phyloP scores from a whole-genome alignment of 1,140 invertebrate species.

The Epicauta chinensis region DNA sequence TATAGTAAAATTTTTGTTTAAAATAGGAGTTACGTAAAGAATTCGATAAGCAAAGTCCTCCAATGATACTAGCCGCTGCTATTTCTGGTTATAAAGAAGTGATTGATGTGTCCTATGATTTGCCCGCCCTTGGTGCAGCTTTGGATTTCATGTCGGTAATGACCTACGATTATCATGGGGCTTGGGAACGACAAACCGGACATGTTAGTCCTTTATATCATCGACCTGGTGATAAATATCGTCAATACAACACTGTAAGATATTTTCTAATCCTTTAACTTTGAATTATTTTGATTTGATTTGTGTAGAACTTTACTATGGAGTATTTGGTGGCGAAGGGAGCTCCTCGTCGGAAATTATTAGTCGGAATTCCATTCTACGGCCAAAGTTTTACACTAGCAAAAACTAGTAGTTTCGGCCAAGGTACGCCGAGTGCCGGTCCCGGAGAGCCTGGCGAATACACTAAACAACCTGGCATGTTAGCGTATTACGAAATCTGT shows the following conservation, averaged over 20 bases:
- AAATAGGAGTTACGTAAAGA: conserved; percentile 67
- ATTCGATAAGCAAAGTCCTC: conserved; percentile 61
- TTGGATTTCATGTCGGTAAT: conserved; percentile 82
- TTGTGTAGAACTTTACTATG: conserved; percentile 66
- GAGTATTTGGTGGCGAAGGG: conserved; percentile 66
- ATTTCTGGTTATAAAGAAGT: conserved; percentile 87
- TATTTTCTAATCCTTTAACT: conserved; percentile 1
- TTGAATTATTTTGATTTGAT: neutral
- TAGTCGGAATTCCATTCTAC: conserved; percentile 83
- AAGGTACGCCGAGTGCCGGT: conserved; percentile 50
- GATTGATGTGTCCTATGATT: conserved; percentile 75
- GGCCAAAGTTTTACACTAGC: conserved; percentile 77
- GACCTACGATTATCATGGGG: conserved; percentile 85
- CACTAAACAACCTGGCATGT: conserved; percentile 83
- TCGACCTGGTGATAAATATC: conserved; percentile 53
- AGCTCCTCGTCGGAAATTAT: conserved; percentile 70
- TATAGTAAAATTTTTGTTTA: too few species aligned
- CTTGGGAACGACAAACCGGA: conserved; percentile 74
- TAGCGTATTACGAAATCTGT: conserved; percentile 86
- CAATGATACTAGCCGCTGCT: conserved; percentile 70
- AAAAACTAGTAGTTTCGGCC: conserved; percentile 45
- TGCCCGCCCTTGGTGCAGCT: conserved; percentile 57
- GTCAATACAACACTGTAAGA: conserved; percentile 73
- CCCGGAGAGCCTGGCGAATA: conserved; percentile 75
- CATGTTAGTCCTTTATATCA: conserved; percentile 76